Conservation (phyloP, 2,797 vertebrate genomes). For the Esox masquinongy region DNA sequence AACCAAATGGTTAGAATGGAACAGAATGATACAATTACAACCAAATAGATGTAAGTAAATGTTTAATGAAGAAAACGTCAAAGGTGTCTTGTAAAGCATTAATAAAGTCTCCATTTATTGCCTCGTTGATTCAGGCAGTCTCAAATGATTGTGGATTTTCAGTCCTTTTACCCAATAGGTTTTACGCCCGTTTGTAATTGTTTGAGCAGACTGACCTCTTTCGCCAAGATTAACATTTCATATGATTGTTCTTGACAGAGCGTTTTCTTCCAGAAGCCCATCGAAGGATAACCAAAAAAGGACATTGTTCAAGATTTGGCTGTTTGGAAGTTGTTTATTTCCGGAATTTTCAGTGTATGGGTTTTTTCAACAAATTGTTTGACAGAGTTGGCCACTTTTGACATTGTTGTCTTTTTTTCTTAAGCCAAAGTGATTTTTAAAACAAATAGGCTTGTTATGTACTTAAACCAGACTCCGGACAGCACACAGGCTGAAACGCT, state of each 20-base stretch:
- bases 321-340: slow-evolving; percentile 69
- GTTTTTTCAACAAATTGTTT: slow-evolving; percentile 64
- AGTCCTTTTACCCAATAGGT: slow-evolving; percentile 26
- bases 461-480: slow-evolving; percentile 75
- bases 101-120: not conserved
- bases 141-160: not conserved
- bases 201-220: slow-evolving; percentile 43
- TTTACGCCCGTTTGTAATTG: slow-evolving; percentile 36
- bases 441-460: slow-evolving; percentile 72
- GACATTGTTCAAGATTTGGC: slow-evolving; percentile 80
- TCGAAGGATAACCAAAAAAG: slow-evolving; percentile 88
- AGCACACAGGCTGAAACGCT: slow-evolving; percentile 67
- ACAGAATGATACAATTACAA: not conserved
- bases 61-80: not conserved
- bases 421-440: slow-evolving; percentile 27
- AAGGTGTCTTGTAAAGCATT: not conserved
- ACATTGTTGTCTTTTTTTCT: slow-evolving; percentile 57
- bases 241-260: slow-evolving; percentile 86
- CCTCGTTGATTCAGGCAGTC: not conserved
- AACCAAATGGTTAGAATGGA: not conserved
- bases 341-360: slow-evolving; percentile 77
- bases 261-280: slow-evolving; percentile 85
- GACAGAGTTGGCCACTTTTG: slow-evolving; percentile 77
- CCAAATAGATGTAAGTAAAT: not conserved
- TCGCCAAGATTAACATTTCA: slow-evolving; percentile 83